Percentiles rank a stretch among this genome's conserved stretches.
phyloP scores from a whole-genome alignment of 2,888 invertebrate species.

The Macaria liturata region DNA sequence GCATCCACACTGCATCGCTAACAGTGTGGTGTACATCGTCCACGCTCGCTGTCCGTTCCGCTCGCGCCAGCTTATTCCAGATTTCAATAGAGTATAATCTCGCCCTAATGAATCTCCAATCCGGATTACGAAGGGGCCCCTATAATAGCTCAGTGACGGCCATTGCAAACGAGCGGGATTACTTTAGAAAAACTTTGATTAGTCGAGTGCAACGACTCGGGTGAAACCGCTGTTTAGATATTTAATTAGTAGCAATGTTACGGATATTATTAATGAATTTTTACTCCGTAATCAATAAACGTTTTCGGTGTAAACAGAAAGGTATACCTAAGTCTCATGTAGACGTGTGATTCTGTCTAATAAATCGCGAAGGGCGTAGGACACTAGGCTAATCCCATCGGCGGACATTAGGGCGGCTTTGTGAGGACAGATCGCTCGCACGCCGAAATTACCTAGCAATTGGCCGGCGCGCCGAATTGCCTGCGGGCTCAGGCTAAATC shows the following conservation, averaged over 20 bases:
- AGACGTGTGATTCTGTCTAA: constrained; percentile 67
- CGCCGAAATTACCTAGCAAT: constrained; percentile 82
- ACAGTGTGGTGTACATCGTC: too few relatives aligned
- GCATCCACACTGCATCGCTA: constrained; percentile 14
- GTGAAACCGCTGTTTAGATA: constrained; percentile 7
- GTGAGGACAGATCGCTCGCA: constrained; percentile 79
- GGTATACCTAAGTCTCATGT: constrained; percentile 39
- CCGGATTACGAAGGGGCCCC: constrained; percentile 77
- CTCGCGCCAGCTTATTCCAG: constrained; percentile 70
- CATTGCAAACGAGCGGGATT: constrained; percentile 68
- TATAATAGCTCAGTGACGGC: constrained; percentile 67
- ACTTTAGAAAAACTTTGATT: constrained; percentile 75
- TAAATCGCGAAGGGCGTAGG: constrained; percentile 75
- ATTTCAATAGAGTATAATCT: constrained; percentile 84
- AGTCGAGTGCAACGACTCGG: constrained; percentile 49
- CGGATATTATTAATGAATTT: too few relatives aligned
- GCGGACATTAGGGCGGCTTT: constrained; percentile 80
- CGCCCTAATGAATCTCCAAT: constrained; percentile 83
- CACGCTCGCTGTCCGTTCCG: constrained; percentile 46
- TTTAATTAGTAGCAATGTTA: not conserved
- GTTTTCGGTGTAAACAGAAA: too few relatives aligned
- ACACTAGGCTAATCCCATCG: constrained; percentile 81
- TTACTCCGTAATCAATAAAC: too few relatives aligned
- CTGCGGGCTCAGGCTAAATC: constrained; percentile 80
- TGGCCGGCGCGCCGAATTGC: constrained; percentile 78